phyloP scores from a whole-genome alignment of 2,888 invertebrate genomes.

The Sinopyrophorus schimmeli region DNA sequence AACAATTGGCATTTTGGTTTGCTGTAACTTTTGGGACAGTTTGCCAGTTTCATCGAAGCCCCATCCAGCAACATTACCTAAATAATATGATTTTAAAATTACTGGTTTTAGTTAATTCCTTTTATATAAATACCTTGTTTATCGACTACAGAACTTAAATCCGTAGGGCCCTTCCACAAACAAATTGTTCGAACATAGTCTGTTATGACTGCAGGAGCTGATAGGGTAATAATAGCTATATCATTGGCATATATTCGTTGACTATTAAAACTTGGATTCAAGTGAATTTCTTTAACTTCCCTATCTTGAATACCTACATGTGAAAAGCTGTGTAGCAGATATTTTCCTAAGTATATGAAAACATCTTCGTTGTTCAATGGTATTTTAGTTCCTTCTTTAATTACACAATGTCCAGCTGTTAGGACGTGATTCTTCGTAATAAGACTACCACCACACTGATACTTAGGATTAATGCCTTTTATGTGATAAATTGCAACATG shows the following conservation, averaged over 20 bases:
- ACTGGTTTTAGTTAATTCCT: not conserved
- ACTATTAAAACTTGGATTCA: constrained; percentile 47
- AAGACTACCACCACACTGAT: constrained; percentile 50
- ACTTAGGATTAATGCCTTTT: constrained; percentile 46
- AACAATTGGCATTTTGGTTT: constrained; percentile 65
- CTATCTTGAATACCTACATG: constrained; percentile 50
- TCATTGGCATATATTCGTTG: constrained; percentile 46
- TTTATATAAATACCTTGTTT: constrained; percentile 39
- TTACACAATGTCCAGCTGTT: constrained; percentile 53
- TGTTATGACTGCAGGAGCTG: constrained; percentile 42
- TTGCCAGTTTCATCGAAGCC: constrained; percentile 64
- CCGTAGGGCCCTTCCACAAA: constrained; percentile 43
- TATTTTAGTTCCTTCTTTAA: constrained; percentile 39
- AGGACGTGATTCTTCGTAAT: constrained; percentile 45
- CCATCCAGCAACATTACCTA: constrained; percentile 53
- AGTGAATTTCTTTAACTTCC: constrained; percentile 44
- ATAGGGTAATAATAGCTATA: constrained; percentile 47
- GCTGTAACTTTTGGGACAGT: constrained; percentile 62
- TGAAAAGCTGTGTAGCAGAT: constrained; percentile 49
- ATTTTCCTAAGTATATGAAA: constrained; percentile 50
- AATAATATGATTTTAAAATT: not conserved
- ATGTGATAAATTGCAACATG: constrained; percentile 67
- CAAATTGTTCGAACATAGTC: constrained; percentile 51
- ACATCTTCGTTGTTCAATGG: constrained; percentile 42
- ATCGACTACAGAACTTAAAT: constrained; percentile 38